These are phyloP conservation scores for Equus przewalskii DNA, from an alignment of 2,113 vertebrate genomes.

Conservation along the genomic window DNA sequence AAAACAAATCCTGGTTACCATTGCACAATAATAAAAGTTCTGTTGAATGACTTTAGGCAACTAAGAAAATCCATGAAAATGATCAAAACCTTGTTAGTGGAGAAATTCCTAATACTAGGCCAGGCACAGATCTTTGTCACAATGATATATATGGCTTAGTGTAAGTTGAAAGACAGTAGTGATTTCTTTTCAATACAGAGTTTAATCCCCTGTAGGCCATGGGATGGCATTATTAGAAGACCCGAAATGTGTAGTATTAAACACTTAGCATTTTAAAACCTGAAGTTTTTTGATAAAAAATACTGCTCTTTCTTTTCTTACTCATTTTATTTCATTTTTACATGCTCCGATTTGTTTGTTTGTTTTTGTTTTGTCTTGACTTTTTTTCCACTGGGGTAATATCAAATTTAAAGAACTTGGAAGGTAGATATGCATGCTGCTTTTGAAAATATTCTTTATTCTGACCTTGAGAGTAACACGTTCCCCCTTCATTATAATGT, in stretches of 20 bases:
- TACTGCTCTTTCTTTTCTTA: background rate
- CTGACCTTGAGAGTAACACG: background rate
- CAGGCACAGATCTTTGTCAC: background rate
- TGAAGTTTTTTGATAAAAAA: background rate
- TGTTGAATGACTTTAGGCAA: conserved; percentile 43
- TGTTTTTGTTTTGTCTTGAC: background rate
- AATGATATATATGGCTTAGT: background rate
- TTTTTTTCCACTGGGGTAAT: background rate
- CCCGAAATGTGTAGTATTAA: background rate
- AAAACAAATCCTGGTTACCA: conserved; percentile 5
- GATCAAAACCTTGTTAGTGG: conserved; percentile 52
- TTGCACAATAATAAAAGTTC: background rate
- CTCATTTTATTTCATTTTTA: background rate
- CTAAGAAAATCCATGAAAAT: conserved; percentile 58
- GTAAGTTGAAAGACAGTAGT: background rate
- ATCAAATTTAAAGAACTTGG: background rate
- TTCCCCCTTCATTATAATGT: background rate
- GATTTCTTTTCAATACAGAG: background rate
- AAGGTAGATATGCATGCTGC: fast-evolving
- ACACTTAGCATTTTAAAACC: background rate
- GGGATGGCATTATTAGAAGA: background rate
- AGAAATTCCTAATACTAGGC: background rate
- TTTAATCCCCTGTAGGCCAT: background rate
- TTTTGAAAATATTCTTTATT: background rate
- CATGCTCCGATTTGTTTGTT: background rate